These are phyloP conservation scores for Nebria ingens DNA, from an alignment of 1,140 invertebrate species.

Conservation along the genomic window DNA sequence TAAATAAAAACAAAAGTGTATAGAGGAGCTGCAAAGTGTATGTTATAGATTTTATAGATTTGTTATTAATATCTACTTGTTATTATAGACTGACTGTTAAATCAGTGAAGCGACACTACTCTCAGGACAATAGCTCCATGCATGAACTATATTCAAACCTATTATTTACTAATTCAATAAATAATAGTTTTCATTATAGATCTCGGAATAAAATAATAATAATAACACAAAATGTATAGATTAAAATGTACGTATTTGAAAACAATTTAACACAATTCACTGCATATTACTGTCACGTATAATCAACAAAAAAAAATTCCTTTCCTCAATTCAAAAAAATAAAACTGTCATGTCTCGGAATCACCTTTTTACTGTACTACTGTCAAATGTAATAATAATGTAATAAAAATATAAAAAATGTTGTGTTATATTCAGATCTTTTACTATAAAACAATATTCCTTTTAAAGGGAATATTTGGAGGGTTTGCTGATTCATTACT, in stretches of 20 bases:
- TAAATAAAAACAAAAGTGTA: slow-evolving; percentile 19
- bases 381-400: not conserved
- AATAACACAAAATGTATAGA: not conserved
- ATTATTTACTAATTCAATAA: not conserved
- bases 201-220: not conserved
- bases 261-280: not conserved
- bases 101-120: not conserved
- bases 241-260: not conserved
- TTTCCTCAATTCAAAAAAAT: not conserved
- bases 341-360: not conserved
- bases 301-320: not conserved
- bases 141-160: not conserved
- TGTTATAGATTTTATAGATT: slow-evolving; percentile 35
- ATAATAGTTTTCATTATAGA: not conserved
- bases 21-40: slow-evolving; percentile 22
- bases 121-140: not conserved
- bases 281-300: not conserved
- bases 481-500: too few relatives aligned
- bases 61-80: slow-evolving; percentile 21
- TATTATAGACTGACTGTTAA: not conserved
- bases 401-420: not conserved
- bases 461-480: not conserved
- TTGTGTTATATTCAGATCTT: not conserved
- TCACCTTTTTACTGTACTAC: not conserved
- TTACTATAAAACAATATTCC: not conserved